A percentile compares a stretch with the other conserved stretches of the same genome.
Conservation (phyloP, 2,113 vertebrate genomes). For the Panthera uncia region DNA sequence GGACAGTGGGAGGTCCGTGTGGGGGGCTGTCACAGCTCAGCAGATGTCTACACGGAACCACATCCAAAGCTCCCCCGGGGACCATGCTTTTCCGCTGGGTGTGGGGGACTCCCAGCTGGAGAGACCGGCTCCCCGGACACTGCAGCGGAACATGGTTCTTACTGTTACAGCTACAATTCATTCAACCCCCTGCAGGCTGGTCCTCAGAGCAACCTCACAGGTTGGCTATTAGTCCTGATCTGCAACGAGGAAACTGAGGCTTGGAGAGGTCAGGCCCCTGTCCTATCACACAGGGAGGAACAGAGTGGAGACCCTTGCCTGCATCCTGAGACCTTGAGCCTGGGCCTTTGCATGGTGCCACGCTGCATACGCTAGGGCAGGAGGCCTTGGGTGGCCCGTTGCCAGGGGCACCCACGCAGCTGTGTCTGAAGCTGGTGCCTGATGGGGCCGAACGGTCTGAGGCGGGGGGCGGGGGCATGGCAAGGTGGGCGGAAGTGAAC, state of each 20-base stretch:
- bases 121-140: rapidly evolving
- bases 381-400: rapidly evolving
- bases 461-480: background rate
- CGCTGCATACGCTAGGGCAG: rapidly evolving
- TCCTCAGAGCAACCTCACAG: rapidly evolving
- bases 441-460: background rate
- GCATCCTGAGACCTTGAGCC: too few species aligned
- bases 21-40: rapidly evolving
- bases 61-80: background rate
- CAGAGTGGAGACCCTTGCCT: background rate
- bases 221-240: rapidly evolving
- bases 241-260: background rate
- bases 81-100: background rate
- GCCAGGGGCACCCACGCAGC: background rate
- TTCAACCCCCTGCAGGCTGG: rapidly evolving
- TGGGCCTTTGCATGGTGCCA: background rate
- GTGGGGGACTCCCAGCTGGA: rapidly evolving
- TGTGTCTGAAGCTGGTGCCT: background rate
- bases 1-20: rapidly evolving
- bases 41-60: rapidly evolving
- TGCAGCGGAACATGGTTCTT: rapidly evolving
- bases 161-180: rapidly evolving
- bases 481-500: rapidly evolving
- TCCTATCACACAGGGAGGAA: too few species aligned
- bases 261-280: background rate